phyloP scores from a whole-genome alignment of 2,797 vertebrate genomes.

The Lophotriccus pileatus region DNA sequence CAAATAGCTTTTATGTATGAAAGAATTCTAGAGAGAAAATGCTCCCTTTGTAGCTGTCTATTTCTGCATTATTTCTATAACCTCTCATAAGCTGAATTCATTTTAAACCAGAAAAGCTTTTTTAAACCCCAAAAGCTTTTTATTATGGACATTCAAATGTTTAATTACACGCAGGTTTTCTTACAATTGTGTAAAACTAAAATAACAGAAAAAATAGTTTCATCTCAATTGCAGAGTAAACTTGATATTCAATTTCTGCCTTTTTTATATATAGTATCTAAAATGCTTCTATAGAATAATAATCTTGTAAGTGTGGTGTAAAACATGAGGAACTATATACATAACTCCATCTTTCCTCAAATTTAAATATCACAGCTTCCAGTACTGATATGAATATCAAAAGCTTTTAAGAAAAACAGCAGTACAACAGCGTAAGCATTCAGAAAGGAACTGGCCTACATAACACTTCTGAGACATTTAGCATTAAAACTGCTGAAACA shows the following conservation, averaged over 20 bases:
- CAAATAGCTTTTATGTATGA: not conserved
- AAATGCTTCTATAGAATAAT: not conserved
- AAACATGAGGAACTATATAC: not conserved
- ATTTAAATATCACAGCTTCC: not conserved
- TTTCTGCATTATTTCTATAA: not conserved
- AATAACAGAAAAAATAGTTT: not conserved
- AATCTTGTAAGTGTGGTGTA: not conserved
- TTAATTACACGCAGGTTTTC: not conserved
- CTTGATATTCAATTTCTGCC: not conserved
- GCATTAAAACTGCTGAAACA: not conserved
- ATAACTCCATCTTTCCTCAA: not conserved
- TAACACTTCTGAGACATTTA: not conserved
- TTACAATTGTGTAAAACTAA: not conserved
- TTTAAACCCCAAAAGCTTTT: not conserved
- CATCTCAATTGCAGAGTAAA: not conserved
- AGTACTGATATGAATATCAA: not conserved
- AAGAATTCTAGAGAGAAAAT: not conserved
- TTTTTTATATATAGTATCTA: not conserved
- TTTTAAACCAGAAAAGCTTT: no score
- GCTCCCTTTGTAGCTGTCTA: not conserved
- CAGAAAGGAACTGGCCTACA: not conserved
- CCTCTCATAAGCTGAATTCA: not conserved
- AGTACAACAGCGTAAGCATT: not conserved
- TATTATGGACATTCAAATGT: not conserved
- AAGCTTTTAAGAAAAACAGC: not conserved